Conservation (phyloP, 2,888 invertebrate species). For the Agrilus mali region DNA sequence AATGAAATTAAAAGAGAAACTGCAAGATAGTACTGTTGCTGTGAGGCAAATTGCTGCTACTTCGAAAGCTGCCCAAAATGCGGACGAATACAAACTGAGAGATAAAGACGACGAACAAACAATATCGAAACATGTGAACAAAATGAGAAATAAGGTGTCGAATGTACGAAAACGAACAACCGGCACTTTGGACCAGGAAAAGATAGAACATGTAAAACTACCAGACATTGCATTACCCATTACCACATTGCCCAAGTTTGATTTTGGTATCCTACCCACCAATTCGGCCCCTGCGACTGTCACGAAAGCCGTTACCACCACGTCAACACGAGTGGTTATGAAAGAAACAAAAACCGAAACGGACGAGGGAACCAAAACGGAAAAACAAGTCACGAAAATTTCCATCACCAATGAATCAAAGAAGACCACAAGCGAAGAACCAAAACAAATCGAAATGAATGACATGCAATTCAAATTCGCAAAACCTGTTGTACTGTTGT, state of each 20-base stretch:
- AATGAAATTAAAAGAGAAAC: slow-evolving; percentile 43
- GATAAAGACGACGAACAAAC: slow-evolving; percentile 14
- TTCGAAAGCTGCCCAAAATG: slow-evolving; percentile 35
- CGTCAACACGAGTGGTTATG: slow-evolving; percentile 3
- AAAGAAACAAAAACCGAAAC: slow-evolving; percentile 2
- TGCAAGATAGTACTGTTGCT: slow-evolving; percentile 47
- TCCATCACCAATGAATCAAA: neutral
- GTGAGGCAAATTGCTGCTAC: slow-evolving; percentile 48
- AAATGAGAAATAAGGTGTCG: slow-evolving; percentile 32
- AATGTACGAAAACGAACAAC: slow-evolving; percentile 18
- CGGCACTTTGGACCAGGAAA: slow-evolving; percentile 27
- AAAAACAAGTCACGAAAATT: slow-evolving; percentile 4
- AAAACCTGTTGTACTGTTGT: slow-evolving; percentile 35
- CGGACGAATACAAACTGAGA: slow-evolving; percentile 25
- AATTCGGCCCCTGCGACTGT: slow-evolving; percentile 1
- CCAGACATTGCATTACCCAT: slow-evolving; percentile 42
- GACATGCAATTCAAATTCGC: slow-evolving; percentile 33
- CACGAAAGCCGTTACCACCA: slow-evolving; percentile 3
- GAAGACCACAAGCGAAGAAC: neutral
- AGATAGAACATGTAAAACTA: slow-evolving; percentile 36
- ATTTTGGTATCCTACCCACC: slow-evolving; percentile 32
- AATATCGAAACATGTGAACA: slow-evolving; percentile 30
- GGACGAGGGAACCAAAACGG: slow-evolving; percentile 4
- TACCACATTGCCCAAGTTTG: slow-evolving; percentile 44
- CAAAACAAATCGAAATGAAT: neutral